Evolutionary conservation across 2,797 vertebrate species (phyloP), one percentile per base, ranked within the genome.

Genomic region (Hydrocynus forskahlii): DNA sequence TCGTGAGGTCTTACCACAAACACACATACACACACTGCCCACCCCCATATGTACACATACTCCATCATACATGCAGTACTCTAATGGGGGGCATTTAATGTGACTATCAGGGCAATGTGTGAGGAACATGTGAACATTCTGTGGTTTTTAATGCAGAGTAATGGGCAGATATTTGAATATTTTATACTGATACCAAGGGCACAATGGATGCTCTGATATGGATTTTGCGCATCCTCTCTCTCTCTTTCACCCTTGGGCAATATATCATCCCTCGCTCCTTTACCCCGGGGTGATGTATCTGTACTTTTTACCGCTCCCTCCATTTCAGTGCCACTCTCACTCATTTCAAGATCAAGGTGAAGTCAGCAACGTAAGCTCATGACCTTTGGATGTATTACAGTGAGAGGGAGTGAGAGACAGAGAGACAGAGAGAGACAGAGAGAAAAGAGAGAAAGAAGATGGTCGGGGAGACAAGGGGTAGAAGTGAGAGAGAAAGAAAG

Each of bases 81-180:
- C 92, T 95, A 95, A 95, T 95, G 94, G 92, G 89, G 89, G 90
- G 86, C 91, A 90, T 94, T 93, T 95, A 95, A 95, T 95, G 93
- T 91, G 93, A 94, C 90, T 93, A 92, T 92, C 91, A 92, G 90
- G 91, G 91, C 90, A 85, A 90, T 89, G 91, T 90, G 88, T 87
- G 89, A 92, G 77, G 86, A 55, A 89, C 93, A 94, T 94, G 92
- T 93, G 93, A 92, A 94, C 92, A 92, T 94, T 94, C 91, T 95
- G 94, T 94, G 93, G 94, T 95, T 95, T 95, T 94, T 95, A 95
- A 95, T 95, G 94, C 88, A 91, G 91, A 94, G 93, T 95, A 95
- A 95, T 95, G 94, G 94, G 92, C 93, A 91, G 91, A 62, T 59
- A 94, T 94, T 94, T 95, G 94, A 95, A 95, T 95, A 95, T 95